Evolutionary conservation across 2,113 vertebrate genomes (phyloP).

Genomic region (Heterocephalus glaber): DNA sequence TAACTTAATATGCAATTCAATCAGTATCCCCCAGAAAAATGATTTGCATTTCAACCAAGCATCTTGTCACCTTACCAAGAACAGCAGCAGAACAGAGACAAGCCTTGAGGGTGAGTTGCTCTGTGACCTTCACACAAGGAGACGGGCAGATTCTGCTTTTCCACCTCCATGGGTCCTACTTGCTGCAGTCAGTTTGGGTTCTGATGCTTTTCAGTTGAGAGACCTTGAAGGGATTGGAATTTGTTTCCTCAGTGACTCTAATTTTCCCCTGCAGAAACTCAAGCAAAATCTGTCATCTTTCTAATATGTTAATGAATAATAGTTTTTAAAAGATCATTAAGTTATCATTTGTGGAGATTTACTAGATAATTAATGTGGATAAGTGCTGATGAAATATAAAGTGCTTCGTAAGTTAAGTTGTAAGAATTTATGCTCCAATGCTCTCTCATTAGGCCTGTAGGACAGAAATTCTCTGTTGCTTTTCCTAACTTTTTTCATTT

Average conservation of each 20-base stretch:
- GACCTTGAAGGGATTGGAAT: neutral
- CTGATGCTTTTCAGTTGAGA: neutral
- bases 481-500: neutral
- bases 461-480: neutral
- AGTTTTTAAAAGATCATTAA: constrained; percentile 48
- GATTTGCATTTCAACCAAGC: constrained; percentile 8
- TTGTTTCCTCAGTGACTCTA: neutral
- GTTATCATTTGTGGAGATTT: constrained; percentile 58
- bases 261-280: neutral
- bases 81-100: neutral
- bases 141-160: neutral
- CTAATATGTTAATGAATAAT: constrained; percentile 56
- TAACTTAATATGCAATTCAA: neutral
- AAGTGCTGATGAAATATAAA: constrained; percentile 55
- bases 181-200: neutral
- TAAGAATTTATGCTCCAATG: neutral
- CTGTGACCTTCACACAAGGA: neutral
- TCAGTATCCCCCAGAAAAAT: neutral
- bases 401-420: neutral
- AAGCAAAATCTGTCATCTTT: constrained; percentile 15
- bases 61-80: neutral
- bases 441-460: neutral
- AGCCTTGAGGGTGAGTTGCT: neutral
- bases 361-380: constrained; percentile 55
- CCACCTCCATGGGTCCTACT: neutral